phyloP scores from a whole-genome alignment of 2,113 vertebrate species.

The Hippocampus mohnikei region DNA sequence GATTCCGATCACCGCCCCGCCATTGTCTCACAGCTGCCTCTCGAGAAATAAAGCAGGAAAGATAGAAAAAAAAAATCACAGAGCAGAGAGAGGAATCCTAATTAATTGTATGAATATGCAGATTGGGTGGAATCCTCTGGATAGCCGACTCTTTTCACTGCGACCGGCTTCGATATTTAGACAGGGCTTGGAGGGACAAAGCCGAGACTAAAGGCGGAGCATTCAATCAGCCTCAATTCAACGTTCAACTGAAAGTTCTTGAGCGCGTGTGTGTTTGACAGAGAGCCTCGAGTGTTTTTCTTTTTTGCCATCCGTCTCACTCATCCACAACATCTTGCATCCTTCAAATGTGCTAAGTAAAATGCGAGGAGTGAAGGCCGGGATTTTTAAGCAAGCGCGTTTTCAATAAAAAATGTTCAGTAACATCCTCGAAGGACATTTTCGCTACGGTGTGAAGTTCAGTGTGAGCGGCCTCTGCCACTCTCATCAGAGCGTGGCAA shows the following conservation, averaged over 20 bases:
- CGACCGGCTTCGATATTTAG: conserved; percentile 68
- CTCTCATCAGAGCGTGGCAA: no score
- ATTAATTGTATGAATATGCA: conserved; percentile 75
- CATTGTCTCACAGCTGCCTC: conserved; percentile 65
- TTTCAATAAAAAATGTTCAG: not conserved
- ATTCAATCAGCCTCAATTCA: conserved; percentile 61
- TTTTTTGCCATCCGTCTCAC: not conserved
- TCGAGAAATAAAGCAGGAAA: conserved; percentile 65
- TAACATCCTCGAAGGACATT: no score
- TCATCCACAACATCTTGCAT: not conserved
- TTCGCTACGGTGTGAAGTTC: no score
- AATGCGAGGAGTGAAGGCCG: not conserved
- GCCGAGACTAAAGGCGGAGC: conserved; percentile 49
- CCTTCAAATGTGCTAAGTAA: not conserved
- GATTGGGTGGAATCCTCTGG: conserved; percentile 69
- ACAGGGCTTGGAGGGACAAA: conserved; percentile 63
- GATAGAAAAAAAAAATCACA: conserved; percentile 61
- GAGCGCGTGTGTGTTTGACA: conserved; percentile 10
- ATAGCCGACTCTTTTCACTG: conserved; percentile 61
- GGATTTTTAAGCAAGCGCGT: not conserved
- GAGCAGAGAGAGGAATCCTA: conserved; percentile 63
- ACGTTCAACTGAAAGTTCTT: conserved; percentile 51
- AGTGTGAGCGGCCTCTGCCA: no score
- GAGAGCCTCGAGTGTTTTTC: not conserved
- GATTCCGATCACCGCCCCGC: conserved; percentile 61